A percentile compares a stretch with the other conserved stretches of the same genome.
Conservation (phyloP, 1,140 invertebrate species). For the Linepithema humile region DNA sequence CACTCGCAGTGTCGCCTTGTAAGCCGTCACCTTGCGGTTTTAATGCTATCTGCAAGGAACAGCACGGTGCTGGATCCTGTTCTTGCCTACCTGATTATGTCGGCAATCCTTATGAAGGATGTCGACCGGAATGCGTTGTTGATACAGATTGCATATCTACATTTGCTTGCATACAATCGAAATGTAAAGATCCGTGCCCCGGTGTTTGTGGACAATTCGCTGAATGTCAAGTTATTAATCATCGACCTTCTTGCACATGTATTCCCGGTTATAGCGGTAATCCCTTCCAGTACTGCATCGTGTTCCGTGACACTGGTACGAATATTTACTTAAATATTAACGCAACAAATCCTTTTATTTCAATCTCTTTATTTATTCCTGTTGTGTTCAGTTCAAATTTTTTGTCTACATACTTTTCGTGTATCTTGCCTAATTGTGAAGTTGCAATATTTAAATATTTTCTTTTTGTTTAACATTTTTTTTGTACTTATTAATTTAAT, state of each 20-base stretch:
- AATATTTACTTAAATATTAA: constrained; percentile 12
- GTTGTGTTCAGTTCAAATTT: not conserved
- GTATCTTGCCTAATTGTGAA: no score
- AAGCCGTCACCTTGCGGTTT: constrained; percentile 83
- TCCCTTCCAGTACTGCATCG: constrained; percentile 85
- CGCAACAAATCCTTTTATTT: not conserved
- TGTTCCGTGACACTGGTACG: constrained; percentile 39
- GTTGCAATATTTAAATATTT: not conserved
- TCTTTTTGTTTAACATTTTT: constrained; percentile 78
- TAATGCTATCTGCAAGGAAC: constrained; percentile 83
- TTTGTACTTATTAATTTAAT: constrained; percentile 81
- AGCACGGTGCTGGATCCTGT: constrained; percentile 81
- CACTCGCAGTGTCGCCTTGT: constrained; percentile 77
- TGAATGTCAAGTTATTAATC: constrained; percentile 87
- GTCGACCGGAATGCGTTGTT: constrained; percentile 83
- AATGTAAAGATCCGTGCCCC: constrained; percentile 83
- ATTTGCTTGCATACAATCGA: constrained; percentile 82
- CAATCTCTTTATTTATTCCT: not conserved
- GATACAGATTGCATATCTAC: constrained; percentile 84
- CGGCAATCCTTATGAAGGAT: constrained; percentile 86
- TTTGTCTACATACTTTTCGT: not conserved
- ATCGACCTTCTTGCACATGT: constrained; percentile 88
- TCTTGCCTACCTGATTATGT: constrained; percentile 83
- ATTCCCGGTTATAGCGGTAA: constrained; percentile 88
- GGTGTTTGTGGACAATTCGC: constrained; percentile 87